Evolutionary conservation across 2,797 vertebrate species (phyloP), one percentile per base, ranked within the genome.

Genomic region (Cirrhinus molitorella): DNA sequence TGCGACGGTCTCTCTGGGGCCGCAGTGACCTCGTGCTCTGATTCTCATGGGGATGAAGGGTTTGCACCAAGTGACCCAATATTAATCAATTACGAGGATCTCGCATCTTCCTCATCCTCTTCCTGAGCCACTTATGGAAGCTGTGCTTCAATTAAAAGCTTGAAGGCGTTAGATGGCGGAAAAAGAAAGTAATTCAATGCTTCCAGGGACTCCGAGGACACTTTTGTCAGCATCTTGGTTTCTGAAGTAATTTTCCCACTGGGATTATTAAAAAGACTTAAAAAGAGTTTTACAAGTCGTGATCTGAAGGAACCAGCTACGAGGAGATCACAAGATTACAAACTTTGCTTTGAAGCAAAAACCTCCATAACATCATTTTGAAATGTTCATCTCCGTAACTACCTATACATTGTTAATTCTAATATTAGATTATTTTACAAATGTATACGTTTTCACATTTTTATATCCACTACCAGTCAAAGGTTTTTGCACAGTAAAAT

Each of bases 61-160:
- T 75, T 87, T 85, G 72, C 81, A 81, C 78, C 72, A 81, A 83
- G 23, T 83, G 76, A 80, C 72, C 72, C 55, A 51, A 88, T 85
- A 89, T 88, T 37, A 84, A 89, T 90, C 87, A 88, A 83, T 88
- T 83, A 87, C 23, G 61, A 81, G 45, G 83, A 87, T 80, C 84
- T 59, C 47, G 40, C 53, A 34, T 21, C 68, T 51, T 47, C 40
- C 73, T 65, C n/a, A 25, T 45, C 8, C 6, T 16, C 47, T 12
- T 37, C 31, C 23, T 34, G 73, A 63, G 66, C 16, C 3, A 19
- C 17, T 80, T 71, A 71, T n/a, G 66, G 23, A 34, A 71, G 79
- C 11, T 17, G 12, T 45, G 53, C 40, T 71, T 71, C 51, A 80
- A 71, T 71, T 25, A 80, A 71, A 47, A 19, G 16, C 61, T 49